These are phyloP conservation scores for Biston betularia DNA, from an alignment of 2,888 invertebrate species.

Conservation along the genomic window DNA sequence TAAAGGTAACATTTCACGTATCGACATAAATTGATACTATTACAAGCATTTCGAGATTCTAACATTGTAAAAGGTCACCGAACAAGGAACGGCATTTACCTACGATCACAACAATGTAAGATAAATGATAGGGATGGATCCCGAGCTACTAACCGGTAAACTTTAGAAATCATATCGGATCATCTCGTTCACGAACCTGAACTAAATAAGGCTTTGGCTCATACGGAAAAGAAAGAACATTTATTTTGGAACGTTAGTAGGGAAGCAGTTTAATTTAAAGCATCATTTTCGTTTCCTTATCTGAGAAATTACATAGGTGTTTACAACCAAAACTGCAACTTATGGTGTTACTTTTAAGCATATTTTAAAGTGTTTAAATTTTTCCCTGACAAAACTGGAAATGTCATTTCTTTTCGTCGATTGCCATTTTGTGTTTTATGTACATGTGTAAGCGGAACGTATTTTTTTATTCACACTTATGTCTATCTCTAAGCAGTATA, in stretches of 20 bases:
- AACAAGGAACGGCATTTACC: constrained; percentile 39
- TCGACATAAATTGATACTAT: constrained; percentile 13
- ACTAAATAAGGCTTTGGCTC: constrained; percentile 44
- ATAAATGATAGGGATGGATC: constrained; percentile 44
- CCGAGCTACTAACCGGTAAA: constrained; percentile 49
- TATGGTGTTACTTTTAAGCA: too few species aligned
- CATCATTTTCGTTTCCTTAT: background rate
- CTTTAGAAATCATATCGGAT: constrained; percentile 48
- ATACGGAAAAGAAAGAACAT: constrained; percentile 12
- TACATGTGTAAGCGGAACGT: too few species aligned
- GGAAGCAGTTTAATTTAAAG: background rate
- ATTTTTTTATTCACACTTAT: too few species aligned
- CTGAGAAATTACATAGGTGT: background rate
- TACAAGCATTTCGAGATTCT: constrained; percentile 36
- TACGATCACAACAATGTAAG: constrained; percentile 39
- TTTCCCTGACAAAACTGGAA: too few species aligned
- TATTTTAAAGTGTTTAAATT: too few species aligned
- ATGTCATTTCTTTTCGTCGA: too few species aligned
- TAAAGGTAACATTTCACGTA: constrained; percentile 1
- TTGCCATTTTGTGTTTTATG: too few species aligned
- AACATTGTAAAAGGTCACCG: constrained; percentile 38
- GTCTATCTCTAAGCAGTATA: too few species aligned
- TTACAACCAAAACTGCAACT: too few species aligned
- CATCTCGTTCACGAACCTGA: constrained; percentile 47
- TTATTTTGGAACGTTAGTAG: background rate